Evolutionary conservation across 2,797 vertebrate genomes (phyloP), one percentile per base, ranked within the genome.

Genomic region (Hypotaenidia philippensis): DNA sequence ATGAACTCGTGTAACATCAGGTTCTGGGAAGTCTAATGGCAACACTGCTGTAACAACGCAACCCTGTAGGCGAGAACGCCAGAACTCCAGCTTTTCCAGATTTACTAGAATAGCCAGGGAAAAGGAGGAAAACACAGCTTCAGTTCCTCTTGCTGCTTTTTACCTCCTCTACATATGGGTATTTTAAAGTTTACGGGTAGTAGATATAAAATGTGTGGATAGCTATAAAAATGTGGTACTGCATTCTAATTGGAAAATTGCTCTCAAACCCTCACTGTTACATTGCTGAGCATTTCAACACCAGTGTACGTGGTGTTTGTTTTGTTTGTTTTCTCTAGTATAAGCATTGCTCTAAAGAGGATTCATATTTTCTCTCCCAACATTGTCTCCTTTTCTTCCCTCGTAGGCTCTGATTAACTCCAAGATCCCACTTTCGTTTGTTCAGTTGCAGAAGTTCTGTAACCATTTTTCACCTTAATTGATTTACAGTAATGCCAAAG

Each of bases 381-480:
- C 4, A 12, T 6, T 53, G 6, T n/a, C 38, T 72, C 22, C 25
- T 55, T 78, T 74, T 74, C 44, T 36, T 72, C 34, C 34, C 15
- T 87, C 26, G 15, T 11, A 17, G 13, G 17, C 31, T 56, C 45
- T 32, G 27, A 89, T 77, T 91, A 66, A 87, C 74, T 80, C 57
- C 32, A 91, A 83, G 55, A 74, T 50, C 21, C 57, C 2, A 0
- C 60, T 89, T 74, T 31, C 64, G 64, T 89, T 91, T 53, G 5
- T 44, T 82, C 70, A 41, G 44, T 90, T 91, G 32, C 1, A 49
- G 16, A 59, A 95, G 27, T 19, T 32, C 38, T 55, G 19, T 31
- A 84, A 61, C 6, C 19, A 69, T 90, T 96, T 69, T 88, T 90
- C 74, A 87, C 34, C 19, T 40, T 52, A 77, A 87, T 34, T 93